Evolutionary conservation across 1,140 invertebrate species (phyloP), one percentile per base, ranked within the genome.

Genomic region (Heliothis virescens): DNA sequence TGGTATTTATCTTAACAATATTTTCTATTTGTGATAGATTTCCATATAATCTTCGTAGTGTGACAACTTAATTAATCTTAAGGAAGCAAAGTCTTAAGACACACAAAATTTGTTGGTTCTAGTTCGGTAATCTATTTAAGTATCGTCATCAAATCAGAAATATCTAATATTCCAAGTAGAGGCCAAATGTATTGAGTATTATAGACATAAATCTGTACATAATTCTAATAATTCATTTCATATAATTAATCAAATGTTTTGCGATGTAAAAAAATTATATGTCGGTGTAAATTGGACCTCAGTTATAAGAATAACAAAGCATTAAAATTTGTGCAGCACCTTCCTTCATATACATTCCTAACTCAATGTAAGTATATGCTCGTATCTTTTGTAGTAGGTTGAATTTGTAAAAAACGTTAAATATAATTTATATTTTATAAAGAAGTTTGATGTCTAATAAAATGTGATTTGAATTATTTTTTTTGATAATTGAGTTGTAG

Each of bases 151-250:
- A 41, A 41, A 41, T 41, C 60, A 16, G 15, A 41, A 65, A 15
- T 62, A 41, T 48, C 52, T 26, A 53, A 52, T 69, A 52, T 52
- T 52, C 65, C 65, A 52, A 52, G 65, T 53, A 69, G 65, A 69
- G 65, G 65, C 65, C 65, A 69, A 69, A 69, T 69, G 18, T 69
- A 69, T 69, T 69, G n/a, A 69, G 65, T 69, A 69, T 69, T 69
- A 26, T 69, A 52, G 65, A 34, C 29, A 13, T 52, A 29, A 69
- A 69, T 52, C 48, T 69, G 48, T 69, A 69, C 1, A 67, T 67
- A 21, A 41, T 41, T 41, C 34, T 50, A 50, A 26, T 16, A n/a
- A 63, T 63, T 63, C 7, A 47, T 63, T 63, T 63, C 41, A 16
- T n/a, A 12, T 26, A 18, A 69, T 29, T 26, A 50, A 15, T 13